Conservation (phyloP, 2,797 vertebrate species). For the Gymnothorax javanicus region DNA sequence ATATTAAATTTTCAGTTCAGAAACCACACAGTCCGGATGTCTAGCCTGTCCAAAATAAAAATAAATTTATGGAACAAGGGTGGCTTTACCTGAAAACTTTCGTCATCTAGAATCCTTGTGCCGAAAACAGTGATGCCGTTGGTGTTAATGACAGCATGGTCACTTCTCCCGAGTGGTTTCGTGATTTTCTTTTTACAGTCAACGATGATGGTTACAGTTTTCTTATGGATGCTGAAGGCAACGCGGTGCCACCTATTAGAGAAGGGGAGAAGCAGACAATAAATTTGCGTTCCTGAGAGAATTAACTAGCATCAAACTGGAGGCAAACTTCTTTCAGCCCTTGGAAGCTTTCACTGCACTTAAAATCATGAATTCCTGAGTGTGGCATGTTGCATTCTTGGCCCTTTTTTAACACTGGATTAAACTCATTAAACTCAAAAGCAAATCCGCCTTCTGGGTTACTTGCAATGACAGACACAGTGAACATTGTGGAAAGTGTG, state of each 20-base stretch:
- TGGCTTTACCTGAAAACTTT: slow-evolving; percentile 89
- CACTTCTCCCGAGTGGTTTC: slow-evolving; percentile 86
- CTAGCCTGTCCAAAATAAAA: background rate
- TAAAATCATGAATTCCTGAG: slow-evolving; percentile 69
- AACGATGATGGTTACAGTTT: slow-evolving; percentile 90
- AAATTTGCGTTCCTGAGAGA: slow-evolving; percentile 46
- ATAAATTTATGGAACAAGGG: background rate
- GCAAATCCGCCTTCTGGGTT: slow-evolving; percentile 79
- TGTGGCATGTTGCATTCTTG: slow-evolving; percentile 71
- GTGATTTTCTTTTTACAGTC: slow-evolving; percentile 93
- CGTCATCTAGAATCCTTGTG: slow-evolving; percentile 89
- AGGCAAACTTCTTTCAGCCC: slow-evolving; percentile 61
- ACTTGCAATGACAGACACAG: slow-evolving; percentile 75
- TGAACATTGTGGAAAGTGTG: slow-evolving; percentile 82
- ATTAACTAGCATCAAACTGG: slow-evolving; percentile 65
- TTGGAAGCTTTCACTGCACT: slow-evolving; percentile 58
- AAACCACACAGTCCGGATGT: background rate
- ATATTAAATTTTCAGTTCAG: background rate
- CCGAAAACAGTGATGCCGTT: slow-evolving; percentile 92
- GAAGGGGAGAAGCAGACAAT: slow-evolving; percentile 34
- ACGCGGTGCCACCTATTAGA: slow-evolving; percentile 91
- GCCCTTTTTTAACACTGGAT: slow-evolving; percentile 79
- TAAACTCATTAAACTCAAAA: slow-evolving; percentile 82
- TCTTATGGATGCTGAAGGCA: slow-evolving; percentile 95
- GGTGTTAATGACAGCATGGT: slow-evolving; percentile 79